Base-by-base conservation (phyloP, 2,888 invertebrate genomes). In the Leucophora obtusa region DNA sequence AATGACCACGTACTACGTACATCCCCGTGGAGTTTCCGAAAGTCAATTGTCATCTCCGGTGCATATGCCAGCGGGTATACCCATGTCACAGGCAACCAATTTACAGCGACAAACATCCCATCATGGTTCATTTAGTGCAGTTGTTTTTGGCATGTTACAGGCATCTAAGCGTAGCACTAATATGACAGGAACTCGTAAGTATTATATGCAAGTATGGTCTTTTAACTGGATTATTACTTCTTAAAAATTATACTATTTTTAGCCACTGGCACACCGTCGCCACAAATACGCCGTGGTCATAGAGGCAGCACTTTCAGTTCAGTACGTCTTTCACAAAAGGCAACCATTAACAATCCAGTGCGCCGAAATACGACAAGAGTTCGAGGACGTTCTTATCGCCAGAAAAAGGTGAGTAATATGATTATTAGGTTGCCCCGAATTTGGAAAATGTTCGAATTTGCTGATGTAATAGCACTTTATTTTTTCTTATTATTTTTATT, bases 1-100 rank as follows among this genome's bases (percentile, higher is more conserved):
- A 83, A 98, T 98, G 98, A 95, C 96, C 89, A 98, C 98, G n/a
- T 97, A 95, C 91, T 97, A 96, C 91, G 96, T 98, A 68, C 90
- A 93, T 63, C 95, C 95, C 17, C 93, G 93, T 70, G 90, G 89
- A 58, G 86, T 87, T 17, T 85, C 87, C 9, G 85, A 87, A 53
- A 89, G 89, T 84, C 89, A 89, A 82, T 73, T 89, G 68, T 84
- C 87, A 35, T 90, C 90, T 18, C 90, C 91, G 0, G 86, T 87
- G 4, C 86, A 89, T 6, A 60, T 88, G 75, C 89, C 88, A 14
- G 87, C 89, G 11, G 90, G 90, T 63, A 85, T 90, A 2, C 90
- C 91, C 58, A 92, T 93, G 72, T 91, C 92, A 8, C 91, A 92
- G 38, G 91, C 93, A 11, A 92, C 92, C 53, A 92, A 92, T 82